phyloP scores from a whole-genome alignment of 2,113 vertebrate genomes.

The Pseudorectes ferrugineus region DNA sequence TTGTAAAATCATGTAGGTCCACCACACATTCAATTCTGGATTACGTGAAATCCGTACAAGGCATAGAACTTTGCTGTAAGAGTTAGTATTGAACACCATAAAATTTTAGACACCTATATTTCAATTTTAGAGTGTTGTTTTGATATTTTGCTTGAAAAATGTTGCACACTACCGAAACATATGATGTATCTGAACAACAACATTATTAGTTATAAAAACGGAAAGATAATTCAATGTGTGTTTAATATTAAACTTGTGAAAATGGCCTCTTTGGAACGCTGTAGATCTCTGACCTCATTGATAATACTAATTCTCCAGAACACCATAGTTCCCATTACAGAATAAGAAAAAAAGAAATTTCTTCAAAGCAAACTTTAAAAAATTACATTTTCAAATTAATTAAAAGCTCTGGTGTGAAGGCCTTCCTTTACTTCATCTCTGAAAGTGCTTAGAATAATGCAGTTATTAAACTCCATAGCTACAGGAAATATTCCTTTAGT shows the following conservation, averaged over 20 bases:
- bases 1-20: not conserved
- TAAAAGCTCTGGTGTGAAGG: conserved; percentile 24
- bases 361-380: conserved; percentile 14
- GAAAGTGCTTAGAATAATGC: not conserved
- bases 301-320: conserved; percentile 48
- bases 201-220: conserved; percentile 2
- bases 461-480: not conserved
- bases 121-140: conserved; percentile 10
- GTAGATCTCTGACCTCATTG: conserved; percentile 40
- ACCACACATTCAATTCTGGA: not conserved
- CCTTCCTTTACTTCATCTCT: conserved; percentile 27
- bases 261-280: not conserved
- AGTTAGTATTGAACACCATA: not conserved
- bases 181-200: conserved; percentile 3
- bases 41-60: not conserved
- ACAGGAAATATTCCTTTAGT: not conserved
- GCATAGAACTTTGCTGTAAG: not conserved
- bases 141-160: conserved; percentile 15
- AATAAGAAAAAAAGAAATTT: not conserved
- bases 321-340: conserved; percentile 3
- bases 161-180: not conserved
- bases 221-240: not conserved
- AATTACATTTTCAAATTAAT: conserved; percentile 55
- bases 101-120: not conserved
- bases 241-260: conserved; percentile 39